Percentiles rank a stretch among this genome's conserved stretches.
Conservation (phyloP, 2,113 vertebrate genomes). For the Bombycilla garrulus region DNA sequence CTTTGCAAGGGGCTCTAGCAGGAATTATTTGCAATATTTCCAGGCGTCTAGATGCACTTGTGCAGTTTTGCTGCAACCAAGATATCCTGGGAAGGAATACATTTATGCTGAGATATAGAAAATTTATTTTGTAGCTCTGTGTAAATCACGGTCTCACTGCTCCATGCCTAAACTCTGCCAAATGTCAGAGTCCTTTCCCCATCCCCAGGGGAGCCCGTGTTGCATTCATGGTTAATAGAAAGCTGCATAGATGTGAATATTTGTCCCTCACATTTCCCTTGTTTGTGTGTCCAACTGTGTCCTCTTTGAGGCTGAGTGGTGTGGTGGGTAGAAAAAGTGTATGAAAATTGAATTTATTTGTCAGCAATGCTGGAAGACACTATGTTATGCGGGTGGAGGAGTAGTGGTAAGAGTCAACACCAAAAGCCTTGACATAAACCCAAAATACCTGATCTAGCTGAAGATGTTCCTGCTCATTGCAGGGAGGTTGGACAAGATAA, state of each 20-base stretch:
- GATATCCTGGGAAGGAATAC: accelerated
- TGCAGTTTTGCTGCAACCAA: background rate
- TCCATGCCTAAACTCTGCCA: background rate
- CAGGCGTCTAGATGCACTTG: background rate
- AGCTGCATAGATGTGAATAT: accelerated
- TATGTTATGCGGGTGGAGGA: accelerated
- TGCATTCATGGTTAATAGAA: accelerated
- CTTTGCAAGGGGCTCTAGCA: background rate
- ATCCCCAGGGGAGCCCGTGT: accelerated
- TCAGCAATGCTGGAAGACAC: background rate
- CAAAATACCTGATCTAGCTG: background rate
- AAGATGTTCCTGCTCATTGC: background rate
- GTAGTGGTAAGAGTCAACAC: background rate
- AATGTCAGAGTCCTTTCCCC: background rate
- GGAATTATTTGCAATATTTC: background rate
- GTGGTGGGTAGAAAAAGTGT: background rate
- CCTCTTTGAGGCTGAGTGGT: background rate
- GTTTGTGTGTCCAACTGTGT: accelerated
- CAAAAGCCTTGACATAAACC: background rate
- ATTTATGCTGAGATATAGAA: background rate
- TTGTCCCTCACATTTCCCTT: background rate
- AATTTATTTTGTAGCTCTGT: background rate
- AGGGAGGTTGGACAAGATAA: background rate
- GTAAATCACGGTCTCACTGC: background rate
- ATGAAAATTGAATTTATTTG: background rate